A percentile compares a stretch with the other conserved stretches of the same genome.
Conservation (phyloP, 2,113 vertebrate genomes). For the Pagrus major region DNA sequence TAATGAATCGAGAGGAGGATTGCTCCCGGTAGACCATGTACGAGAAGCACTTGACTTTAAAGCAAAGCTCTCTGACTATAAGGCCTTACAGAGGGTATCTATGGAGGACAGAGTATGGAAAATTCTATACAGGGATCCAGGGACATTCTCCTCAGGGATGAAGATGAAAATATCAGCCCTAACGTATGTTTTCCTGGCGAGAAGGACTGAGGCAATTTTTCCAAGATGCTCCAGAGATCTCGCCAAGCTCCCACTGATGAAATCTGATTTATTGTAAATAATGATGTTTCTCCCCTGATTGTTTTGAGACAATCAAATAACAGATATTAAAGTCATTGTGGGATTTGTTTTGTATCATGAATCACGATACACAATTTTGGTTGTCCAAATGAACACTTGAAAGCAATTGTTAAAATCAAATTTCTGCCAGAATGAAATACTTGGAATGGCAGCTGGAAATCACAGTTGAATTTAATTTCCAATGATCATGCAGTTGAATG, state of each 20-base stretch:
- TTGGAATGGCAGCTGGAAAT: conserved; percentile 24
- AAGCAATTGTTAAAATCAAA: conserved; percentile 19
- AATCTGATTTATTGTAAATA: conserved; percentile 37
- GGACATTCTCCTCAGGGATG: conserved; percentile 45
- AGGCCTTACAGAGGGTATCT: conserved; percentile 22
- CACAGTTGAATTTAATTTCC: conserved; percentile 28
- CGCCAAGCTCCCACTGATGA: conserved; percentile 9
- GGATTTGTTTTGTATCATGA: conserved; percentile 13
- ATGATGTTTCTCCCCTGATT: conserved; percentile 32
- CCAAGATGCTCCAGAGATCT: conserved; percentile 3
- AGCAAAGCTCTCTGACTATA: conserved; percentile 63
- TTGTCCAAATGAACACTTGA: conserved; percentile 18
- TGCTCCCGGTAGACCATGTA: conserved; percentile 72
- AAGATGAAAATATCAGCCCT: conserved; percentile 33
- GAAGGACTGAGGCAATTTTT: conserved; percentile 14
- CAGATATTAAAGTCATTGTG: conserved; percentile 17
- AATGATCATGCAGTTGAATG: conserved; percentile 3
- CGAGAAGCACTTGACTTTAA: conserved; percentile 76
- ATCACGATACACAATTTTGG: neutral
- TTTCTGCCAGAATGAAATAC: conserved; percentile 27
- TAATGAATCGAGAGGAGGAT: conserved; percentile 78
- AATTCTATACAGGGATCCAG: conserved; percentile 33
- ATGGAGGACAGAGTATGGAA: conserved; percentile 35
- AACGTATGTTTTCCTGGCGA: conserved; percentile 11
- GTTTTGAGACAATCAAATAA: conserved; percentile 35